Evolutionary conservation across 64 coral and sea anemone genomes (phyloP).

Genomic region (Montipora efflorescens): DNA sequence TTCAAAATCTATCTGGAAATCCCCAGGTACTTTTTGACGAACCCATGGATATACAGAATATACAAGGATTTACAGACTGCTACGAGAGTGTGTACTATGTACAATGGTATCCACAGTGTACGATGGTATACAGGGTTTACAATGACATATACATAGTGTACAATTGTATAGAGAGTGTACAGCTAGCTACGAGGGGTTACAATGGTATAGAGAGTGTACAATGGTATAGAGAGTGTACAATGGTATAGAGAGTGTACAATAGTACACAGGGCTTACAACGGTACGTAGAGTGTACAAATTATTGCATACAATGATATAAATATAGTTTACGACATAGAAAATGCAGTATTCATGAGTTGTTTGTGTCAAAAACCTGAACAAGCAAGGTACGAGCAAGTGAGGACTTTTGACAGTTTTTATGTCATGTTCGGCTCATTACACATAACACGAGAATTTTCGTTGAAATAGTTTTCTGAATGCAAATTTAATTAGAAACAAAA

Average conservation of each 20-base stretch:
- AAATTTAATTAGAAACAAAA: too few relatives aligned
- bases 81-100: background rate
- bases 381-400: background rate
- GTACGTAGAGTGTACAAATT: constrained; percentile 1
- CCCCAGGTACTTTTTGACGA: constrained; percentile 13
- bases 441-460: background rate
- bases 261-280: constrained; percentile 5
- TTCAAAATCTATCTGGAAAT: constrained; percentile 25
- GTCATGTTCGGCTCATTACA: background rate
- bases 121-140: constrained; percentile 18
- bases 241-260: background rate
- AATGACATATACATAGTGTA: constrained; percentile 16
- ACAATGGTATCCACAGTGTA: constrained; percentile 18
- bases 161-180: constrained; percentile 24
- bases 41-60: constrained; percentile 12
- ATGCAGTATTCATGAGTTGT: too few relatives aligned
- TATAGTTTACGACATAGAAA: background rate
- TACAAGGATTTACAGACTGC: background rate
- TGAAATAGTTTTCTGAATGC: too few relatives aligned
- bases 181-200: background rate
- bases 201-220: too few relatives aligned
- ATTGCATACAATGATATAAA: constrained; percentile 30
- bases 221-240: too few relatives aligned
- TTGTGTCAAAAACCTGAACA: too few relatives aligned
- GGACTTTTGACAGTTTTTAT: constrained; percentile 2